A percentile compares a stretch with the other conserved stretches of the same genome.
phyloP scores from a whole-genome alignment of 2,888 invertebrate genomes.

The Drosophila bunnanda region DNA sequence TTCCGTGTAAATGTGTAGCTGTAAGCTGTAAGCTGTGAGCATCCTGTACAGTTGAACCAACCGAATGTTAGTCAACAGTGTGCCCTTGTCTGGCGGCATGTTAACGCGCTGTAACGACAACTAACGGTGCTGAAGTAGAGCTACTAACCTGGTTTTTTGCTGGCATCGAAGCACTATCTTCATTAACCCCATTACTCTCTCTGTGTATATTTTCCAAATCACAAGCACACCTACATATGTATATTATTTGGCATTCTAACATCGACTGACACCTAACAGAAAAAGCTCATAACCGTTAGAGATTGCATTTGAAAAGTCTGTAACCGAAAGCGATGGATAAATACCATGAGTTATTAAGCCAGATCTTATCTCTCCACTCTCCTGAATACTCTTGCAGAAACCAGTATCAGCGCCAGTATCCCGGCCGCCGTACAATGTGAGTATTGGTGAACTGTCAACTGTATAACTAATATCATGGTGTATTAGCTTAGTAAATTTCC shows the following conservation, averaged over 20 bases:
- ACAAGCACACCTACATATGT: slow-evolving; percentile 18
- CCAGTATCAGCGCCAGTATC: slow-evolving; percentile 84
- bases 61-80: slow-evolving; percentile 56
- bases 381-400: slow-evolving; percentile 73
- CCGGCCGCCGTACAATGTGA: slow-evolving; percentile 85
- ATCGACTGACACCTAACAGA: slow-evolving; percentile 47
- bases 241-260: slow-evolving; percentile 57
- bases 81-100: slow-evolving; percentile 59
- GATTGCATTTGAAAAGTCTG: slow-evolving; percentile 36
- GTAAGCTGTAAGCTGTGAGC: slow-evolving; percentile 52
- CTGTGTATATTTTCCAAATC: slow-evolving; percentile 75
- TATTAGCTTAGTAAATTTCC: neutral
- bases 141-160: slow-evolving; percentile 61
- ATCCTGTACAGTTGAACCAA: slow-evolving; percentile 59
- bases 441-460: too few species aligned
- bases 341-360: slow-evolving; percentile 16
- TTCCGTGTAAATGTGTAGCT: slow-evolving; percentile 46
- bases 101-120: slow-evolving; percentile 53
- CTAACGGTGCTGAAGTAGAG: slow-evolving; percentile 53
- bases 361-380: slow-evolving; percentile 29
- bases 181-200: slow-evolving; percentile 67
- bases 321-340: slow-evolving; percentile 22
- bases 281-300: slow-evolving; percentile 64
- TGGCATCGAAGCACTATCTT: slow-evolving; percentile 49
- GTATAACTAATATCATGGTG: too few species aligned